These are phyloP conservation scores for Allolobophora icterica DNA, from an alignment of 2,888 invertebrate species.

Conservation along the genomic window DNA sequence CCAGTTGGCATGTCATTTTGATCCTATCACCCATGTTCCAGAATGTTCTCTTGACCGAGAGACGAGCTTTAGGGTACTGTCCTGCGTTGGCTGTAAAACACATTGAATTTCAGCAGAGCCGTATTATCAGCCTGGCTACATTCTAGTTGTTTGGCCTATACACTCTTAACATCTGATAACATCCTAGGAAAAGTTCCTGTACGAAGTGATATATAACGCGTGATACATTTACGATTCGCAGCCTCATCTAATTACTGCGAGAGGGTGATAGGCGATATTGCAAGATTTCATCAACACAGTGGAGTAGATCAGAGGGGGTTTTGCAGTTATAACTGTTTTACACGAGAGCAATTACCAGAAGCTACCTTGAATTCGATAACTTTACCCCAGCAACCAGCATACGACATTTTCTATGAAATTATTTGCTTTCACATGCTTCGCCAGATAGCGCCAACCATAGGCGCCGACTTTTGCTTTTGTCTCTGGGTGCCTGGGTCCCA, in stretches of 20 bases:
- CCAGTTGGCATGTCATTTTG: background rate
- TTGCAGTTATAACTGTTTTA: background rate
- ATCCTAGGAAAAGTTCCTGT: too few species aligned
- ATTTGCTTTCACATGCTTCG: too few species aligned
- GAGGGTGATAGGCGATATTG: background rate
- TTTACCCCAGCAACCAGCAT: too few species aligned
- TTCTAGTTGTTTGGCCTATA: too few species aligned
- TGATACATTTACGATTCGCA: background rate
- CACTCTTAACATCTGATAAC: background rate
- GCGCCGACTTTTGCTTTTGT: too few species aligned
- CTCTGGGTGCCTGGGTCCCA: too few species aligned
- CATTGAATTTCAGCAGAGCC: background rate
- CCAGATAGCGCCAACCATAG: background rate
- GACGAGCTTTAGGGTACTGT: constrained; percentile 3
- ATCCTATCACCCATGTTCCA: background rate
- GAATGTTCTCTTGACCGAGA: background rate
- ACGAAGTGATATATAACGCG: too few species aligned
- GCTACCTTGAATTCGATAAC: too few species aligned
- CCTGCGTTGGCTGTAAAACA: background rate
- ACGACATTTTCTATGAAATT: too few species aligned
- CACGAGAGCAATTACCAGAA: background rate
- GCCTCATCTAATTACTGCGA: background rate
- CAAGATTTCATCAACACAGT: background rate
- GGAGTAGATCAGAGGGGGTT: background rate
- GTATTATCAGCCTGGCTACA: too few species aligned